phyloP scores from a whole-genome alignment of 1,140 invertebrate species.

The Cydia splendana region DNA sequence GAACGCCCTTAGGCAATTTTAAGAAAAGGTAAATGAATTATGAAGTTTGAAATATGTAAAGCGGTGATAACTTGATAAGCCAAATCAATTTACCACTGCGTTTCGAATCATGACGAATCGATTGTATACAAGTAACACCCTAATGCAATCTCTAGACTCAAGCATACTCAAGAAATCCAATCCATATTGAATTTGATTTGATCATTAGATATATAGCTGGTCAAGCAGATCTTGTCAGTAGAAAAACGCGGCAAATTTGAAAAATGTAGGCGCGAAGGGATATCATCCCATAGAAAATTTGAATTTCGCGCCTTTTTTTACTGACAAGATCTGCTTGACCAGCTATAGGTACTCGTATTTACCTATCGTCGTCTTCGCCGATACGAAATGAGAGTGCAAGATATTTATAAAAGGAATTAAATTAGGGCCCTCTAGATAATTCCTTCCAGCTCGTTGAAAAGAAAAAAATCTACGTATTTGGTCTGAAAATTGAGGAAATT shows the following conservation, averaged over 20 bases:
- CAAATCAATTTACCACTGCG: neutral
- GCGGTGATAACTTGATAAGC: neutral
- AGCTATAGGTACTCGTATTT: no score
- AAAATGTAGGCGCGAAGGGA: no score
- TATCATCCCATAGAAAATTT: no score
- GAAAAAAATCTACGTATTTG: no score
- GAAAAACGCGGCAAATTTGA: no score
- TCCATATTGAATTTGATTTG: neutral
- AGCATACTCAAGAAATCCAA: neutral
- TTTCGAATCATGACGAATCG: neutral
- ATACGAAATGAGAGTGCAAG: neutral
- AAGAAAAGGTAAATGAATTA: no score
- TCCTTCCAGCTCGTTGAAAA: no score
- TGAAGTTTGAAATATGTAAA: neutral
- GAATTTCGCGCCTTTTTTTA: no score
- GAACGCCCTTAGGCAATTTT: no score
- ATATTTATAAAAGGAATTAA: neutral
- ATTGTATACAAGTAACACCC: neutral
- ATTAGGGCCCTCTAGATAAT: neutral
- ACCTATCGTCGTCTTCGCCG: neutral
- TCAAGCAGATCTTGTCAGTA: no score
- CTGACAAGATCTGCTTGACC: no score
- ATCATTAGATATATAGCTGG: neutral
- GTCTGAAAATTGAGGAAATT: no score
- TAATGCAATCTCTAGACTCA: neutral